These are phyloP conservation scores for Bedellia somnulentella DNA, from an alignment of 2,888 invertebrate species.

Conservation along the genomic window DNA sequence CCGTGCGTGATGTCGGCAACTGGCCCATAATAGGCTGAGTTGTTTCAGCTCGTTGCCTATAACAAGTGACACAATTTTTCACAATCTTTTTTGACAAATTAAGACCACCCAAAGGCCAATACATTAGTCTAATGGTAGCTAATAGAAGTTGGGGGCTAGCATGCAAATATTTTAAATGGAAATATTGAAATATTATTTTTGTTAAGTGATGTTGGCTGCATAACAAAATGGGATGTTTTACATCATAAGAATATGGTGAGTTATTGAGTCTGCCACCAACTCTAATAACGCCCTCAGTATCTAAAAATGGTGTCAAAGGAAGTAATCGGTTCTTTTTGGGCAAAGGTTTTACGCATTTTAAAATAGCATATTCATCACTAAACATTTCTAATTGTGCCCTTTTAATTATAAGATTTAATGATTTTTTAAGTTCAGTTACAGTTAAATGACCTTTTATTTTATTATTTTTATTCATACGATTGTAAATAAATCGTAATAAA, in stretches of 20 bases:
- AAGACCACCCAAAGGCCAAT: neutral
- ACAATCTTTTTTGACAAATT: slow-evolving; percentile 1
- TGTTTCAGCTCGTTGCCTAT: slow-evolving; percentile 7
- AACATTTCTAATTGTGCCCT: neutral
- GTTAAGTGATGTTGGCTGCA: slow-evolving; percentile 1
- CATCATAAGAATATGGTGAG: neutral
- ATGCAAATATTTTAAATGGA: neutral
- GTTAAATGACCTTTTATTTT: neutral
- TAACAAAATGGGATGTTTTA: slow-evolving; percentile 1
- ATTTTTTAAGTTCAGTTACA: neutral
- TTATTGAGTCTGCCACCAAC: slow-evolving; percentile 3
- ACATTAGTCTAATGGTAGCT: neutral
- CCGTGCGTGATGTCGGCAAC: neutral
- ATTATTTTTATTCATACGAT: neutral
- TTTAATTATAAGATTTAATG: neutral
- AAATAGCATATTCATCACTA: neutral
- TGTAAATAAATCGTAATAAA: slow-evolving; percentile 1
- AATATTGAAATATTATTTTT: neutral
- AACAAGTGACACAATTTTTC: slow-evolving; percentile 5
- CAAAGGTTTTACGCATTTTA: neutral
- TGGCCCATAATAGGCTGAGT: no score
- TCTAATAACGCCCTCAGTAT: slow-evolving; percentile 1
- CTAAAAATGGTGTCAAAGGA: neutral
- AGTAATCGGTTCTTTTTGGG: neutral
- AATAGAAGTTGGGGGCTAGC: slow-evolving; percentile 1